A percentile compares a stretch with the other conserved stretches of the same genome.
phyloP scores from a whole-genome alignment of 2,113 vertebrate genomes.

The Podilymbus podiceps region DNA sequence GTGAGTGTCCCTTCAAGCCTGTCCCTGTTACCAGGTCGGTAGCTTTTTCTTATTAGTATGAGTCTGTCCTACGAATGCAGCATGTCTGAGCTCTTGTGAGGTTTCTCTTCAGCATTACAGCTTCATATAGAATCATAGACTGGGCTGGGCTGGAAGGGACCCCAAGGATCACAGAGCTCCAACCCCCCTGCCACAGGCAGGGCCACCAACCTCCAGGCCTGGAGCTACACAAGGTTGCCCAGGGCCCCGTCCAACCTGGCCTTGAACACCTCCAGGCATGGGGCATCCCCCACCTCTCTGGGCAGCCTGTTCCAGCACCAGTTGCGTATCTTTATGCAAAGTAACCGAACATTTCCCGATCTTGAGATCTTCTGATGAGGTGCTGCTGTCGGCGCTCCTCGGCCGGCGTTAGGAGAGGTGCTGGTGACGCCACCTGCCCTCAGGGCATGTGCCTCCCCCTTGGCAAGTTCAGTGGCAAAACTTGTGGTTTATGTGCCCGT shows the following conservation, averaged over 20 bases:
- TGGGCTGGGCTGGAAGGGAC: no score
- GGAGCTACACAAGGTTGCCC: no score
- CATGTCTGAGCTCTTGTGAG: not conserved
- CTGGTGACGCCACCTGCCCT: not conserved
- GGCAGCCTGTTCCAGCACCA: no score
- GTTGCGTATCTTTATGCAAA: not conserved
- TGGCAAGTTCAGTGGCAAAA: not conserved
- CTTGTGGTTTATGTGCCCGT: not conserved
- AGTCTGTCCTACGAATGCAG: not conserved
- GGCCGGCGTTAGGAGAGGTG: not conserved
- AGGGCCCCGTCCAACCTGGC: no score
- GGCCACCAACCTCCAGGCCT: no score
- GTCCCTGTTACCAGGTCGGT: not conserved
- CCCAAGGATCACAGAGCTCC: no score
- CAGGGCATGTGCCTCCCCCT: not conserved
- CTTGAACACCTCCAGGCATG: no score
- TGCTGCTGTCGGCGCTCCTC: not conserved
- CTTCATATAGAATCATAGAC: no score
- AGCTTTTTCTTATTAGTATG: not conserved
- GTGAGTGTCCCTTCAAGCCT: not conserved
- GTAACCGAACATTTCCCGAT: not conserved
- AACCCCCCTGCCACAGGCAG: no score
- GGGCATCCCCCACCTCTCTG: no score
- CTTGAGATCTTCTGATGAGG: not conserved
- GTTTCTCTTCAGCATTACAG: not conserved